These are phyloP conservation scores for Meloe dianella DNA, from an alignment of 2,888 invertebrate genomes.

Conservation along the genomic window DNA sequence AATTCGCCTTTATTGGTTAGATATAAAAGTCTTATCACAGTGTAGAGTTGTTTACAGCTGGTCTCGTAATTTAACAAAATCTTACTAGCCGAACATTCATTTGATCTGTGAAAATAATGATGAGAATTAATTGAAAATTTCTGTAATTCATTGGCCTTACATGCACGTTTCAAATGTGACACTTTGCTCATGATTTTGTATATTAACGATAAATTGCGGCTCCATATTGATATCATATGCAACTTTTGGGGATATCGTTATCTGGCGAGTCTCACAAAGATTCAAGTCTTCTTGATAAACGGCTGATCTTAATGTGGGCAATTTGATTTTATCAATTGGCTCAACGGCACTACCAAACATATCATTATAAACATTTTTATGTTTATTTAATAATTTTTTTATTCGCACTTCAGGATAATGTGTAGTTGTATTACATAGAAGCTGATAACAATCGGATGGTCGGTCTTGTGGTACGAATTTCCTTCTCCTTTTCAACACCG, in stretches of 20 bases:
- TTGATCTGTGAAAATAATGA: constrained; percentile 8
- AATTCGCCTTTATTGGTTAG: constrained; percentile 33
- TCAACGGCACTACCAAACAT: constrained; percentile 14
- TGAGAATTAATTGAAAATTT: not conserved
- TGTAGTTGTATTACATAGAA: constrained; percentile 12
- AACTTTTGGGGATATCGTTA: constrained; percentile 30
- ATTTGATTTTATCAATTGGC: constrained; percentile 8
- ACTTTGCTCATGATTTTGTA: constrained; percentile 30
- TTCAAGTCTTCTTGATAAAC: constrained; percentile 23
- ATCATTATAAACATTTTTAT: not conserved
- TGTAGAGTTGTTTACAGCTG: constrained; percentile 38
- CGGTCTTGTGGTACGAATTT: constrained; percentile 13
- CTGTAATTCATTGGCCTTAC: constrained; percentile 28
- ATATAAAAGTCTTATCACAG: constrained; percentile 34
- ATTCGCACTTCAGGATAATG: constrained; percentile 2
- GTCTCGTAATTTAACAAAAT: constrained; percentile 33
- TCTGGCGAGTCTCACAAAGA: constrained; percentile 27
- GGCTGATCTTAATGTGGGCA: not conserved
- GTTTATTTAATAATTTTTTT: constrained; percentile 10
- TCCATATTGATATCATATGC: constrained; percentile 29
- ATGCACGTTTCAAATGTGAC: constrained; percentile 34
- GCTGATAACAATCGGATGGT: constrained; percentile 7
- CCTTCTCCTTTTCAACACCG: not conserved
- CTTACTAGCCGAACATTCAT: constrained; percentile 26
- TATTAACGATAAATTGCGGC: constrained; percentile 34